Evolutionary conservation across 2,888 invertebrate genomes (phyloP).

Genomic region (Dryocosmus kuriphilus): DNA sequence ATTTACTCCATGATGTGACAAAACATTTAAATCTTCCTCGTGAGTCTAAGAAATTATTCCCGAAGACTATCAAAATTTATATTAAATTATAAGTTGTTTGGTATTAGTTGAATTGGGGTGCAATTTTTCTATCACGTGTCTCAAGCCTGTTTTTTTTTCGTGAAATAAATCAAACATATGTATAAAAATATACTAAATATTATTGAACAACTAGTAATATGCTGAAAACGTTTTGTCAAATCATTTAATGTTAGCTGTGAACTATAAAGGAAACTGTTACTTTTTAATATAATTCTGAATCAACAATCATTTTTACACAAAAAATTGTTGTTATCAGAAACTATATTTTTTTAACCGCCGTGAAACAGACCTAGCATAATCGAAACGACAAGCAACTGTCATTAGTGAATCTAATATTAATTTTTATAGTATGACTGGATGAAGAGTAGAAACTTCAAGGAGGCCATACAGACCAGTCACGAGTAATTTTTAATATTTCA

Average conservation of each 20-base stretch:
- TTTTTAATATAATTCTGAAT: conserved; percentile 30
- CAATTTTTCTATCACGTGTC: not conserved
- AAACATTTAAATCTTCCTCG: conserved; percentile 60
- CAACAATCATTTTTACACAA: conserved; percentile 39
- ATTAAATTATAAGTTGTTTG: not conserved
- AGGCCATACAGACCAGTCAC: conserved; percentile 91
- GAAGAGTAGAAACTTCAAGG: conserved; percentile 98
- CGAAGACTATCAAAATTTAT: not conserved
- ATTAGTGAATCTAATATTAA: conserved; percentile 75
- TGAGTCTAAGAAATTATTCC: not conserved
- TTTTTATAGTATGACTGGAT: conserved; percentile 93
- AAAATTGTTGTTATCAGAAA: conserved; percentile 40
- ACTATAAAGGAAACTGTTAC: conserved; percentile 50
- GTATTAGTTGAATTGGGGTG: not conserved
- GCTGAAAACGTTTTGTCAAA: conserved; percentile 69
- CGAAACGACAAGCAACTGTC: conserved; percentile 50
- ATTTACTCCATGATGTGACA: conserved; percentile 71
- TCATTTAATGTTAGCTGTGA: conserved; percentile 73
- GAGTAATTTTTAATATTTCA: conserved; percentile 82
- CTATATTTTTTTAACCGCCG: conserved; percentile 38
- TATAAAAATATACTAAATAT: not conserved
- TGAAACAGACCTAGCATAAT: conserved; percentile 27
- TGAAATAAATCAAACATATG: not conserved
- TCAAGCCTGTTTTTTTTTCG: not conserved
- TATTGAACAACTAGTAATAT: not conserved